These are phyloP conservation scores for Subacronicta megacephala DNA, from an alignment of 2,888 invertebrate genomes.

Conservation along the genomic window DNA sequence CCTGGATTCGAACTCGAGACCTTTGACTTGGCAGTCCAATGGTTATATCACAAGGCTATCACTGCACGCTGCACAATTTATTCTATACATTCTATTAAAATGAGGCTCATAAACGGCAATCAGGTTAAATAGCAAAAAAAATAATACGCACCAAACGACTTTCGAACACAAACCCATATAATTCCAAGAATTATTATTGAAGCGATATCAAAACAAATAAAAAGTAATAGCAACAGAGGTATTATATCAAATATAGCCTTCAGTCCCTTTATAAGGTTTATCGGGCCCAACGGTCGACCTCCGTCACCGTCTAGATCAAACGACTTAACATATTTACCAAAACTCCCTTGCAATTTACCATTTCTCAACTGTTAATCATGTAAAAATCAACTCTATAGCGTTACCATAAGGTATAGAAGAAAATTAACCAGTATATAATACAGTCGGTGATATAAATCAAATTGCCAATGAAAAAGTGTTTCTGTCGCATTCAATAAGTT, in stretches of 20 bases:
- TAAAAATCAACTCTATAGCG: conserved; percentile 22
- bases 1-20: too few relatives aligned
- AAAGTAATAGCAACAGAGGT: conserved; percentile 49
- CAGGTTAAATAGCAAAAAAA: neutral
- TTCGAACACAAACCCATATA: conserved; percentile 19
- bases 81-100: too few relatives aligned
- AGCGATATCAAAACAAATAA: conserved; percentile 49
- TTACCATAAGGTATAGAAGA: conserved; percentile 3
- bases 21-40: too few relatives aligned
- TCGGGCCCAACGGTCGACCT: conserved; percentile 54
- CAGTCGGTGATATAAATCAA: conserved; percentile 50
- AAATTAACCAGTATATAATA: neutral
- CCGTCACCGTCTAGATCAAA: conserved; percentile 62
- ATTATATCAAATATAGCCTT: conserved; percentile 50
- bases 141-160: too few relatives aligned
- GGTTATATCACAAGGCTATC: too few relatives aligned
- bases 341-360: conserved; percentile 12
- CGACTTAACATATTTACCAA: conserved; percentile 61
- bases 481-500: conserved; percentile 58
- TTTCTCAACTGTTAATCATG: neutral
- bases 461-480: conserved; percentile 57
- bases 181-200: conserved; percentile 28
- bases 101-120: too few relatives aligned
- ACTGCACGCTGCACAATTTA: too few relatives aligned
- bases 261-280: conserved; percentile 56